Percentiles rank a stretch among this genome's conserved stretches.
Evolutionary conservation across 2,113 vertebrate species (phyloP).

Genomic region (Oryzias woworae): DNA sequence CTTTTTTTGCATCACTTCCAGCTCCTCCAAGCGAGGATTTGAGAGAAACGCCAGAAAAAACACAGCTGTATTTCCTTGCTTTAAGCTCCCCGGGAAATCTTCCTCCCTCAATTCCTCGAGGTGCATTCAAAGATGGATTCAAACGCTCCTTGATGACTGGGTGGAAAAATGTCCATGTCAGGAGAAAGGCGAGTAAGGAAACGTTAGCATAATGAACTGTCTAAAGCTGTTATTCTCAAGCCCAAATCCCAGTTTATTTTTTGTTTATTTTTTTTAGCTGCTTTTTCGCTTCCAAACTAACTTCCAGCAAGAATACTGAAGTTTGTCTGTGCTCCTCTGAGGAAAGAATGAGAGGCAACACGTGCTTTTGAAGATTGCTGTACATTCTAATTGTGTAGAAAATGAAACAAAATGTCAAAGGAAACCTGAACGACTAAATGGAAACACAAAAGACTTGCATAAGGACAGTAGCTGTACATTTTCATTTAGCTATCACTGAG

Average conservation of each 20-base stretch:
- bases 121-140: neutral
- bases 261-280: neutral
- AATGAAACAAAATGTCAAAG: neutral
- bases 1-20: no score
- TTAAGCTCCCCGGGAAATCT: no score
- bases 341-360: neutral
- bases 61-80: neutral
- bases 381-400: constrained; percentile 39
- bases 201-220: neutral
- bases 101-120: neutral
- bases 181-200: no score
- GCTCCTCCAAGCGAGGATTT: neutral
- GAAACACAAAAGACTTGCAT: neutral
- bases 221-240: neutral
- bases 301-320: neutral
- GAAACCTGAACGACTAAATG: neutral
- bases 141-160: neutral
- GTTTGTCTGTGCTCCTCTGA: no score
- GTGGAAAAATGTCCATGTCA: neutral
- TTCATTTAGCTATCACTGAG: neutral
- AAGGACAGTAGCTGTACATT: neutral
- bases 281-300: constrained; percentile 21
- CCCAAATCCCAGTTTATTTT: neutral
- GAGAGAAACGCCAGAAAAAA: neutral
- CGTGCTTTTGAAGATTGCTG: neutral